Evolutionary conservation across 2,797 vertebrate genomes (phyloP).

Genomic region (Pseudomugil gertrudae): DNA sequence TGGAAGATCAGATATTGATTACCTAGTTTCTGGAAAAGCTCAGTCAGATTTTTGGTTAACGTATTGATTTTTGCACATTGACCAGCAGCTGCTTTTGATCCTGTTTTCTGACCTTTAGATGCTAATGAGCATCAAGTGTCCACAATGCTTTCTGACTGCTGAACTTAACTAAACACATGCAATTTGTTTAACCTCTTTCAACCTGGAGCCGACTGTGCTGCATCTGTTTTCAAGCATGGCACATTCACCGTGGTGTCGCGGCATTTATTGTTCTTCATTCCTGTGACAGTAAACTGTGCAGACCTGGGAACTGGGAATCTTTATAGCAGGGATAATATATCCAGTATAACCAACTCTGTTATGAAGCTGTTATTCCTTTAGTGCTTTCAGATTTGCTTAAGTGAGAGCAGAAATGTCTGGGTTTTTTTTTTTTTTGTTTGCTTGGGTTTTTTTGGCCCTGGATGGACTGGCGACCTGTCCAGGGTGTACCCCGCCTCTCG

Average conservation of each 20-base stretch:
- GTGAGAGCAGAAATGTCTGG: background rate
- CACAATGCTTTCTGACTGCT: background rate
- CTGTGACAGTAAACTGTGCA: background rate
- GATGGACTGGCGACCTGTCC: too few relatives aligned
- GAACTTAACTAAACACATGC: constrained; percentile 1
- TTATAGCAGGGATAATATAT: background rate
- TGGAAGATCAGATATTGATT: background rate
- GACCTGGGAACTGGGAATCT: background rate
- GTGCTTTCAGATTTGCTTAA: background rate
- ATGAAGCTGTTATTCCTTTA: background rate
- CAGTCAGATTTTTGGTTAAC: background rate
- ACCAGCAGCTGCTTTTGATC: background rate
- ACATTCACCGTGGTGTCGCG: background rate
- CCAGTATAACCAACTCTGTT: background rate
- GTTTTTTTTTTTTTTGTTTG: too few relatives aligned
- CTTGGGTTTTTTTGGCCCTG: too few relatives aligned
- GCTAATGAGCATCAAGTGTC: background rate
- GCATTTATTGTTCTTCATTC: background rate
- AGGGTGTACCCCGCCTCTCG: too few relatives aligned
- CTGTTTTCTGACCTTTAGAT: background rate
- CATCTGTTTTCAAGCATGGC: background rate
- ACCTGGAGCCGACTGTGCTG: background rate
- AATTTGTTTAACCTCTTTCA: background rate
- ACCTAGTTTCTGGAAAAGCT: background rate
- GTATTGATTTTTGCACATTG: background rate